These are phyloP conservation scores for Drosophila sp. DNA, from an alignment of 1,140 invertebrate genomes.

Conservation along the genomic window DNA sequence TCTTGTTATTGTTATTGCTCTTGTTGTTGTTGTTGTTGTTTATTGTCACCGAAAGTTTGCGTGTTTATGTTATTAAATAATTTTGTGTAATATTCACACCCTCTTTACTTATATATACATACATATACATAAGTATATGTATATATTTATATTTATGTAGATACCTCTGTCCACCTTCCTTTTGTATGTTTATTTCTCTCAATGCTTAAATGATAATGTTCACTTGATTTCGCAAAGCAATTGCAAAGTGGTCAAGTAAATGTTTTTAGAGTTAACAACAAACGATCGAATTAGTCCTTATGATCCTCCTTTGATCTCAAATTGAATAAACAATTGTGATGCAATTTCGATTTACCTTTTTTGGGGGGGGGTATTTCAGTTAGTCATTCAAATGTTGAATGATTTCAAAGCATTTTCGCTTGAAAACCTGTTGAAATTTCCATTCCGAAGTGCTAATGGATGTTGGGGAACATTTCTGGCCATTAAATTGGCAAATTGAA, in stretches of 20 bases:
- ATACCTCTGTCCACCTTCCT: neutral
- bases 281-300: too few relatives aligned
- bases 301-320: too few relatives aligned
- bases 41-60: conserved; percentile 60
- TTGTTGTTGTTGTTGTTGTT: conserved; percentile 50
- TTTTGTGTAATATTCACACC: conserved; percentile 67
- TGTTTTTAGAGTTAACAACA: too few relatives aligned
- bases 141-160: neutral
- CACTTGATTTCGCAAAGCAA: too few relatives aligned
- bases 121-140: conserved; percentile 3
- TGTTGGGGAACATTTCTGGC: neutral
- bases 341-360: too few relatives aligned
- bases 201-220: neutral
- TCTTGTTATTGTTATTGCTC: neutral
- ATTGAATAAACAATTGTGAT: too few relatives aligned
- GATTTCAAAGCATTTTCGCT: too few relatives aligned
- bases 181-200: neutral
- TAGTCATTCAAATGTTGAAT: too few relatives aligned
- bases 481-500: neutral
- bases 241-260: too few relatives aligned
- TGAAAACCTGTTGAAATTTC: neutral
- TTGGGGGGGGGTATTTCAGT: too few relatives aligned
- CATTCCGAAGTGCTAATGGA: neutral
- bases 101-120: conserved; percentile 32
- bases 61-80: conserved; percentile 71